These are phyloP conservation scores for Epistrophella euchroma DNA, from an alignment of 2,888 invertebrate species.

Conservation along the genomic window DNA sequence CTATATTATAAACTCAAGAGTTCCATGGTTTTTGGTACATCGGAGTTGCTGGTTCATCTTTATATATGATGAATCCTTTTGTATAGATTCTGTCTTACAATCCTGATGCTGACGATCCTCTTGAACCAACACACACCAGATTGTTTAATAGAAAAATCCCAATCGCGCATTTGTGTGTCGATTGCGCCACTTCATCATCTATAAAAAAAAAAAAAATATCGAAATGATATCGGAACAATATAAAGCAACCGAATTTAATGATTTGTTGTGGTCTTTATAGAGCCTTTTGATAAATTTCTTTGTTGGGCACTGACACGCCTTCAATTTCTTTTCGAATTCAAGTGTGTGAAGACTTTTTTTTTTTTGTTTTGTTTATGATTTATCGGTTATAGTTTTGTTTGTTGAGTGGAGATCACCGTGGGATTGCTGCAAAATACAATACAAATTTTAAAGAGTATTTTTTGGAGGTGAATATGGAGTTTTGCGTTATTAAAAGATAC, in stretches of 20 bases:
- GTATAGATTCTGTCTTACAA: slow-evolving; percentile 5
- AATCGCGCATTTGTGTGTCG: slow-evolving; percentile 38
- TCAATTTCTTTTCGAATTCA: slow-evolving; percentile 38
- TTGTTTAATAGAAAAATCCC: slow-evolving; percentile 45
- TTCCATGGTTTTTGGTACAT: slow-evolving; percentile 18
- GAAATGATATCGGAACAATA: slow-evolving; percentile 74
- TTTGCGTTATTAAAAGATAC: too few relatives aligned
- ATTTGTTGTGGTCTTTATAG: slow-evolving; percentile 70
- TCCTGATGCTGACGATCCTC: slow-evolving; percentile 40
- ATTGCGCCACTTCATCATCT: slow-evolving; percentile 56
- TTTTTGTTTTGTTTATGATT: slow-evolving; percentile 57
- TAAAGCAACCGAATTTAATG: slow-evolving; percentile 71
- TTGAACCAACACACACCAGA: slow-evolving; percentile 9
- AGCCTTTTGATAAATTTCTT: slow-evolving; percentile 54
- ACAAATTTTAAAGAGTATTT: neutral
- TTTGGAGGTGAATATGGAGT: neutral
- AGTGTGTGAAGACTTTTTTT: slow-evolving; percentile 51
- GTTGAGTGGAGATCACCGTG: slow-evolving; percentile 55
- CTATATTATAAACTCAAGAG: slow-evolving; percentile 15
- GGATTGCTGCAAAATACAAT: slow-evolving; percentile 50
- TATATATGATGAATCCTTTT: slow-evolving; percentile 19
- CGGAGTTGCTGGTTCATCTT: slow-evolving; percentile 46
- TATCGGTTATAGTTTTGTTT: slow-evolving; percentile 70
- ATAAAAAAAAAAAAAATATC: slow-evolving; percentile 24
- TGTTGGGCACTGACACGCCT: slow-evolving; percentile 67